Evolutionary conservation across 1,140 invertebrate genomes (phyloP), one percentile per base, ranked within the genome.

Genomic region (Prorops nasuta): DNA sequence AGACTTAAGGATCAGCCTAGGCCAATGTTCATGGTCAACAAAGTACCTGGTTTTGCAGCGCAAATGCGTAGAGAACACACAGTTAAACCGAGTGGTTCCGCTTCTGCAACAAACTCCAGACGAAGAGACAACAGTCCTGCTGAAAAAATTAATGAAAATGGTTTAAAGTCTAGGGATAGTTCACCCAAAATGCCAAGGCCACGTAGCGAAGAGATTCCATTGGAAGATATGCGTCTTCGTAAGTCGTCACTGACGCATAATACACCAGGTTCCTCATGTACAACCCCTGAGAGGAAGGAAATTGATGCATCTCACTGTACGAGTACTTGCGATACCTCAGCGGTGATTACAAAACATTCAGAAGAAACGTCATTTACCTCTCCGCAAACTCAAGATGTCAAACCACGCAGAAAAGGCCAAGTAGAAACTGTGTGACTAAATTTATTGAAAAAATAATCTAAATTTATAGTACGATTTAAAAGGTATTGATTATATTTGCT

Each of bases 131-230:
- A 75, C 0, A 77, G 74, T 14, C 40, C 62, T 3, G 66, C 47
- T 3, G 64, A 67, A 3, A 69, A 64, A 6, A 21, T 15, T 37
- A 36, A 44, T 38, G 65, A 75, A 40, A 73, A 67, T 45, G 66
- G 69, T 41, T 54, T 69, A 31, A 80, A 78, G 34, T 90, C 86
- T 0, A 73, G 87, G 12, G 89, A 91, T 21, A 79, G 78, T 22
- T 90, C 88, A 21, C 86, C 86, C 8, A 82, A 82, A 59, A 81
- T 83, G 69, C 89, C 86, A n/a, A 79, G 85, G 52, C 87, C 85
- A 10, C 81, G 84, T 16, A 89, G 85, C 36, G 88, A 90, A 65
- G 91, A 94, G 63, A 94, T 94, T 31, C 91, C 90, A 0, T 65
- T 94, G 3, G 91, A 93, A 67, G 87, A 89, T 59, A 86, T 90